A percentile compares a stretch with the other conserved stretches of the same genome.
Conservation (phyloP, 2,888 invertebrate genomes). For the Scaeva pyrastri region DNA sequence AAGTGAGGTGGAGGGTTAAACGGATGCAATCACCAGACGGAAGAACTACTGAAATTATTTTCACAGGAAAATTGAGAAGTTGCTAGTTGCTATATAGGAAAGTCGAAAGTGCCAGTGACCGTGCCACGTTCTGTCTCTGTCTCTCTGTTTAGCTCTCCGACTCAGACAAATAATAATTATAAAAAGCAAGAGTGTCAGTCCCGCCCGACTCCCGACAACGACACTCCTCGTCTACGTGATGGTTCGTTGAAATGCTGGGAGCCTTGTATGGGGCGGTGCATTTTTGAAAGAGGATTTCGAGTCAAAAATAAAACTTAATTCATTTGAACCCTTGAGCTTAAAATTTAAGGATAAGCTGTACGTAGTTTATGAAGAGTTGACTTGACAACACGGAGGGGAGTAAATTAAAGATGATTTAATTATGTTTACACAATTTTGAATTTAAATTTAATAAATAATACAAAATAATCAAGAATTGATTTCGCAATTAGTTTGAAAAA, state of each 20-base stretch:
- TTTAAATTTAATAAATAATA: background rate
- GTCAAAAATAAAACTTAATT: background rate
- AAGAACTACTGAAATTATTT: conserved; percentile 33
- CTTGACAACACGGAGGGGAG: too few species aligned
- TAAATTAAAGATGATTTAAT: too few species aligned
- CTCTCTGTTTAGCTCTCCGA: background rate
- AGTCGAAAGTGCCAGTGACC: conserved; percentile 21
- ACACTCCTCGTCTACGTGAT: too few species aligned
- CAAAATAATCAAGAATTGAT: too few species aligned
- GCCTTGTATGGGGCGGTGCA: background rate
- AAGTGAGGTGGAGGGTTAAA: background rate
- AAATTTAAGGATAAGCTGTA: background rate
- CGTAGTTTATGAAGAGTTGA: too few species aligned
- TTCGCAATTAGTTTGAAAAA: too few species aligned
- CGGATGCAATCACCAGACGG: conserved; percentile 36
- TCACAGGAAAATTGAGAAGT: conserved; percentile 30
- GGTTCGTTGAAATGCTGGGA: too few species aligned
- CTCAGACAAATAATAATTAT: conserved; percentile 6
- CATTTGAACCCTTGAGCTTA: background rate
- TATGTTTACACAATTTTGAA: too few species aligned
- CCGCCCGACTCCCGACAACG: background rate
- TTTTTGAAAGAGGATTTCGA: background rate
- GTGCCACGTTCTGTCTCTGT: background rate
- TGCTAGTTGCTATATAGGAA: conserved; percentile 5
- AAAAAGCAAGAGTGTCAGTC: conserved; percentile 16